Base-by-base conservation (phyloP, 1,140 invertebrate genomes). In the Heliconius congener region DNA sequence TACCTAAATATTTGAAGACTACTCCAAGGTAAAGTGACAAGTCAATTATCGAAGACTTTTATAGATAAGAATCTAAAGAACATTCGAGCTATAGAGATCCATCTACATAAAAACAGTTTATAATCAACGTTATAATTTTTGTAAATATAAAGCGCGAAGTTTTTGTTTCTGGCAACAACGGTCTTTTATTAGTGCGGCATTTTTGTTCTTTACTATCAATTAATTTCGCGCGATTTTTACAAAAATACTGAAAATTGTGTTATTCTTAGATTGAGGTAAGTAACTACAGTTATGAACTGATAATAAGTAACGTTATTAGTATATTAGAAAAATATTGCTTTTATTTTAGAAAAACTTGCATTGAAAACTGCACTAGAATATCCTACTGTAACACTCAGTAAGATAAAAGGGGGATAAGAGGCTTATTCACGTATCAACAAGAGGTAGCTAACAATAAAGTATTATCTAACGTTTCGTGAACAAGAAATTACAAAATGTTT, bases 271-370 rank as follows among this genome's bases (percentile, higher is more conserved):
- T 74, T 78, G 75, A 81, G 80, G 77, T 83, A 81, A 82, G 76
- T 30, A 52, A 42, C 66, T 84, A 82, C 27, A 74, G 30, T 74
- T 78, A 52, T 71, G 72, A 74, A 77, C 73, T 75, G 73, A 78
- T 74, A 71, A 9, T 71, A 71, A 71, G 73, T 74, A 79, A 60
- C 55, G 74, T 77, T 81, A 27, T 66, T 66, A 86, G 84, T 86
- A 85, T 83, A 79, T 88, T 92, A 90, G 89, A 92, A 92, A 92
- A 93, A 92, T 91, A 93, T 87, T 88, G 83, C 81, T 91, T 90
- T 90, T 88, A 87, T 82, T 84, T 85, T 90, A 91, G 88, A 91
- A 87, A 90, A 87, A 86, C 76, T 86, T 88, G 88, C 82, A 85
- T 86, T 87, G 83, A 88, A 86, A 88, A 82, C 84, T 85, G 84